Percentiles rank a stretch among this genome's conserved stretches.
These are phyloP conservation scores for Melanotaenia maccullochi DNA, from an alignment of 2,797 vertebrate genomes.

Conservation along the genomic window DNA sequence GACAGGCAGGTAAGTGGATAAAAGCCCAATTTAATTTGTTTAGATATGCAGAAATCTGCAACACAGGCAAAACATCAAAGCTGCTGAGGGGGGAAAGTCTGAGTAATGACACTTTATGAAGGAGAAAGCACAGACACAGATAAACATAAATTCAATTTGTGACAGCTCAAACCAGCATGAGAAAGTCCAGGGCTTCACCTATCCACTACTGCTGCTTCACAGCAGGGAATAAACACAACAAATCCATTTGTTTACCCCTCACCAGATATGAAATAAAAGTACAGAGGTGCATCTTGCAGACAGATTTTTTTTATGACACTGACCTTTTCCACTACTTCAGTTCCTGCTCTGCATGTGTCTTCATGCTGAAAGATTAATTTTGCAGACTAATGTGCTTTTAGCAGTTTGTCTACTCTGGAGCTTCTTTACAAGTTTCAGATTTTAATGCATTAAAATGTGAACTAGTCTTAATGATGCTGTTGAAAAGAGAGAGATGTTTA, in stretches of 20 bases:
- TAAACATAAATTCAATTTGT: conserved; percentile 9
- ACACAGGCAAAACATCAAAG: conserved; percentile 4
- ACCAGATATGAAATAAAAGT: conserved; percentile 14
- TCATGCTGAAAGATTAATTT: conserved; percentile 11
- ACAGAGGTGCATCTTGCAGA: conserved; percentile 41
- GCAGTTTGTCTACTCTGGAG: conserved; percentile 13
- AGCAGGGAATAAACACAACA: neutral
- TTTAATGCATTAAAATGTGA: conserved; percentile 8
- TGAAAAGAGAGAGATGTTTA: conserved; percentile 51
- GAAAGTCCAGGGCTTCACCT: conserved; percentile 43
- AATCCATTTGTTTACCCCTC: conserved; percentile 7
- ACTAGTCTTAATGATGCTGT: conserved; percentile 13
- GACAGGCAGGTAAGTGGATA: conserved; percentile 66
- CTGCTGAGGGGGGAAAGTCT: neutral
- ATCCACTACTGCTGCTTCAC: conserved; percentile 12
- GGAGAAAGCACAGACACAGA: conserved; percentile 35
- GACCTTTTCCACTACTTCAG: conserved; percentile 47
- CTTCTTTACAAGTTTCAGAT: conserved; percentile 6
- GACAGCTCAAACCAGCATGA: conserved; percentile 26
- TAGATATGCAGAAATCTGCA: neutral
- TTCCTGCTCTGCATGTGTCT: conserved; percentile 13
- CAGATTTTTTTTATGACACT: conserved; percentile 44
- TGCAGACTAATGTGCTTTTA: conserved; percentile 4
- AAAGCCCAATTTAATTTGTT: neutral
- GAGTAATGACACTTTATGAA: conserved; percentile 1